Base-by-base conservation (phyloP, 2,888 invertebrate genomes). In the Trachelus stipa region DNA sequence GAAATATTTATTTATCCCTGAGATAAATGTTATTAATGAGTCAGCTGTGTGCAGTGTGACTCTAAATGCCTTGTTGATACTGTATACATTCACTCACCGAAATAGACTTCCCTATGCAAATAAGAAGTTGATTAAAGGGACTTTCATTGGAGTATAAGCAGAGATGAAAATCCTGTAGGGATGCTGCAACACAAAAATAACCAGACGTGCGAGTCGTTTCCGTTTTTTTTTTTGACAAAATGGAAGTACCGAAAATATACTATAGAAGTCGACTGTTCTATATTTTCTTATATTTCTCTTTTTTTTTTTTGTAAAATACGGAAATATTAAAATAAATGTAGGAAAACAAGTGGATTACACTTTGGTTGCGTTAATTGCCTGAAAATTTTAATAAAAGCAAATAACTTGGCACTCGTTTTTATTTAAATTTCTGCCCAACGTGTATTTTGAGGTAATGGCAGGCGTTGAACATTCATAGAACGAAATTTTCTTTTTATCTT, bases 61-160 rank as follows among this genome's bases (percentile, higher is more conserved):
- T 23, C 23, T 56, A 56, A 56, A 56, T 56, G 56, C 23, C 56
- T 23, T 23, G 9, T 56, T 56, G 23, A 56, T 23, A 56, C 56
- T 56, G 9, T 23, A 56, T 9, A n/a, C 31, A 31, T 31, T 0
- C 34, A 73, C 30, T 11, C 12, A 74, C 76, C 30, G 71, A 74
- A 73, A 74, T 77, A 77, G 74, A 73, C 68, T 30, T 33, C 31
- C n/a, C 35, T 30, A 30, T 56, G 71, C 71, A 56, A 77, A 77
- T 77, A 74, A 75, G 74, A 77, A 74, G 71, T 77, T 56, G 74
- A 77, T 77, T 77, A 77, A 74, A 77, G 68, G 6, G 33, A 69
- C 9, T 56, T 56, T 15, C 56, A 6, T 56, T 23, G 56, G 23
- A 56, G 23, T 56, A 23, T 23, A 56, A 56, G 23, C 56, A 6